Conservation (phyloP, 2,888 invertebrate species). For the Malacosoma neustria region DNA sequence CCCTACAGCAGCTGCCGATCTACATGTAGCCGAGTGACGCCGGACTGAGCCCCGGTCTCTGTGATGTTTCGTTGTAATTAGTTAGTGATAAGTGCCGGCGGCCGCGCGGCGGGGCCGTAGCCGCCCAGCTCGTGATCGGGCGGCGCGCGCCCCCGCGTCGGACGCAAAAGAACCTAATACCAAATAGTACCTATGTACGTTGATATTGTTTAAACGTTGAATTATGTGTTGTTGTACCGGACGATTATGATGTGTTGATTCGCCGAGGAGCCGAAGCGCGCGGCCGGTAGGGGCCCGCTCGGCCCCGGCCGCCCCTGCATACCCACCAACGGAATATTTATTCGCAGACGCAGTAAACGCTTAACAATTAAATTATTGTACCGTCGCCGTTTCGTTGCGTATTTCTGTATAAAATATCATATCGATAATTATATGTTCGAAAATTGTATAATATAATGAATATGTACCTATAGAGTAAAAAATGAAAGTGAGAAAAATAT, state of each 20-base stretch:
- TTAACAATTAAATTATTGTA: conserved; percentile 62
- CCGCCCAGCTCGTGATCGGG: conserved; percentile 6
- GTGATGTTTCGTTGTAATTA: conserved; percentile 63
- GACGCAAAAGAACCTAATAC: conserved; percentile 47
- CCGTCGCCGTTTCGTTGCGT: conserved; percentile 68
- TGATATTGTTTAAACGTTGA: conserved; percentile 62
- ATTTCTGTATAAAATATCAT: conserved; percentile 70
- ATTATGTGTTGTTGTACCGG: conserved; percentile 57
- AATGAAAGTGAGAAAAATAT: conserved; percentile 74
- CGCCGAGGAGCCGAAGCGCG: conserved; percentile 22
- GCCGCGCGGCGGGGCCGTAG: not conserved
- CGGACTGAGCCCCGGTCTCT: conserved; percentile 40
- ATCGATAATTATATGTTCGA: conserved; percentile 74
- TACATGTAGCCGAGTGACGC: conserved; percentile 58
- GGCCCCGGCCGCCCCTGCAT: conserved; percentile 18
- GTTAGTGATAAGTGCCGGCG: conserved; percentile 49
- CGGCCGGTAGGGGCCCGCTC: not conserved
- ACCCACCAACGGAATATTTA: conserved; percentile 64
- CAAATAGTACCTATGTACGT: conserved; percentile 66
- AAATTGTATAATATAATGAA: conserved; percentile 69
- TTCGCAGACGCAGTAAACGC: conserved; percentile 65
- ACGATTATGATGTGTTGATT: conserved; percentile 30
- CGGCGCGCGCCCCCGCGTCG: conserved; percentile 15
- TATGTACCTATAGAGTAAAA: conserved; percentile 71
- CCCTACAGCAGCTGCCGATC: conserved; percentile 70